These are phyloP conservation scores for Trachymyrmex septentrionalis DNA, from an alignment of 1,140 invertebrate species.

Conservation along the genomic window DNA sequence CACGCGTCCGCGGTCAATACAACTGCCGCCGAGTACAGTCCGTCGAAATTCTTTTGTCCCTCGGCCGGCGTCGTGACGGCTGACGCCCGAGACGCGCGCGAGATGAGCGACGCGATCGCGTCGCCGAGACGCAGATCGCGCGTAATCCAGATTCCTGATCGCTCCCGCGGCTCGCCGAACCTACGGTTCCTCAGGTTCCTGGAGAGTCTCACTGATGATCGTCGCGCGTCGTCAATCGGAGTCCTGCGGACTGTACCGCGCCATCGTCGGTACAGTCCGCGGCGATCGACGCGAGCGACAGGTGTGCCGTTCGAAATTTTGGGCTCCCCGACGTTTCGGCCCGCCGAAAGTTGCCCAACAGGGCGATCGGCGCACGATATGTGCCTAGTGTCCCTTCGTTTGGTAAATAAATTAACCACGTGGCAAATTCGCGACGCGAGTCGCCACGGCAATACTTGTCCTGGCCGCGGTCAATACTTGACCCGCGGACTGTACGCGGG, in stretches of 20 bases:
- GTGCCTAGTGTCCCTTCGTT: no score
- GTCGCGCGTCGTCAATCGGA: constrained; percentile 64
- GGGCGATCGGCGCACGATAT: no score
- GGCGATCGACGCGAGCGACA: constrained; percentile 53
- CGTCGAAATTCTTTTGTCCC: constrained; percentile 71
- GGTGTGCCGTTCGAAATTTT: not conserved
- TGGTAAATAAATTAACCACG: not conserved
- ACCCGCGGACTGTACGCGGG: constrained; percentile 45
- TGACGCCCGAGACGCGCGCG: not conserved
- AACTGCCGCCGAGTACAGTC: constrained; percentile 77
- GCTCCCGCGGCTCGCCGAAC: not conserved
- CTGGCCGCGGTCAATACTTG: constrained; percentile 10
- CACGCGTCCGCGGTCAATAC: constrained; percentile 78
- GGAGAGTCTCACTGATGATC: no score
- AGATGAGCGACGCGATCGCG: not conserved
- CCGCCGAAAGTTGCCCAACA: not conserved
- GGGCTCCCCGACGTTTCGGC: no score
- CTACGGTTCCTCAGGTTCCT: no score
- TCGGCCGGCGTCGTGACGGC: not conserved
- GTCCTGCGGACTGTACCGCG: constrained; percentile 69
- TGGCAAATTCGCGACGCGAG: not conserved
- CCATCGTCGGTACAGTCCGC: constrained; percentile 74
- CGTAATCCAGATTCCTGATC: not conserved
- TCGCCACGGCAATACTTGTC: constrained; percentile 12
- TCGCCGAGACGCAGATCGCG: not conserved